Conservation (phyloP, 53 echinoderm and acorn worm species). For the Actinopyga echinites region DNA sequence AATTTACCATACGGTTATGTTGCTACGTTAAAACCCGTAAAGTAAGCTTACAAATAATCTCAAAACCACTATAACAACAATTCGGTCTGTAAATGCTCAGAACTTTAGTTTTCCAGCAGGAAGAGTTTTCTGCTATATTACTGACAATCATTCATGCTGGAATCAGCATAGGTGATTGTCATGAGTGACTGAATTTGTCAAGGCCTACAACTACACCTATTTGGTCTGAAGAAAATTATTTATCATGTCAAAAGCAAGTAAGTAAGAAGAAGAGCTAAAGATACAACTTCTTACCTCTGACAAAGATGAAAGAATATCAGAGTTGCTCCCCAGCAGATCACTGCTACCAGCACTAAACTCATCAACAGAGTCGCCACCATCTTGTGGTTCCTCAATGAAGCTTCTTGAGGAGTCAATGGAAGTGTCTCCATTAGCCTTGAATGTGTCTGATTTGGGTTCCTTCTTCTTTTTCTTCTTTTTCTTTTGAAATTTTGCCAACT, state of each 20-base stretch:
- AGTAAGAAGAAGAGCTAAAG: not conserved
- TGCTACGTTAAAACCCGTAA: too few species aligned
- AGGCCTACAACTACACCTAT: conserved; percentile 62
- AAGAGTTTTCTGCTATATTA: too few species aligned
- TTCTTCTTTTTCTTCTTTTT: conserved; percentile 93
- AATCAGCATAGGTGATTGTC: too few species aligned
- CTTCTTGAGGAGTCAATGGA: conserved; percentile 23
- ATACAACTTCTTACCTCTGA: conserved; percentile 68
- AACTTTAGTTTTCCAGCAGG: too few species aligned
- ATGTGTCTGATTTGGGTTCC: conserved; percentile 30
- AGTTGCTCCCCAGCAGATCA: conserved; percentile 71
- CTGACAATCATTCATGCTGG: too few species aligned
- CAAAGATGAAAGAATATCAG: conserved; percentile 76
- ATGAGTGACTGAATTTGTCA: too few species aligned
- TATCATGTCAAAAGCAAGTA: conserved; percentile 10
- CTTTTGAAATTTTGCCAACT: conserved; percentile 98
- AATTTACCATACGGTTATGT: too few species aligned
- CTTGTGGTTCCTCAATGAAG: conserved; percentile 31
- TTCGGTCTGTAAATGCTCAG: too few species aligned
- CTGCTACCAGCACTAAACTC: conserved; percentile 61
- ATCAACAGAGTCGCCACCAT: conserved; percentile 76
- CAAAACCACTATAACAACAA: too few species aligned
- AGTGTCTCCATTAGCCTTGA: conserved; percentile 51
- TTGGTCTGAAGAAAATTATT: conserved; percentile 74
- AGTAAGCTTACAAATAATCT: too few species aligned